These are phyloP conservation scores for Solenodon paradoxus DNA, from an alignment of 2,113 vertebrate genomes.

Conservation along the genomic window DNA sequence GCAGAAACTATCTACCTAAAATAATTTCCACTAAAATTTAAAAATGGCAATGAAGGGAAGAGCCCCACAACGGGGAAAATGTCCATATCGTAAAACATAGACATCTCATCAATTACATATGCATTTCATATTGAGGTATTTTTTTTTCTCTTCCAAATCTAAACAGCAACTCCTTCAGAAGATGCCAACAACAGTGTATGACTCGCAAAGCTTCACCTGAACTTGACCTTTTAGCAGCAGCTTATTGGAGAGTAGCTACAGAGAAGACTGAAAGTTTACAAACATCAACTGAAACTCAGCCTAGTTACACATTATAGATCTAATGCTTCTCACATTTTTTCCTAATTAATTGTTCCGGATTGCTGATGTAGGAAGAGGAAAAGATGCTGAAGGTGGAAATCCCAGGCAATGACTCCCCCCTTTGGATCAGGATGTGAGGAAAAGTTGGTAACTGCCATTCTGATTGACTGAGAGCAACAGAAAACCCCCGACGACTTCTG, in stretches of 20 bases:
- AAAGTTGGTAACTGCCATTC: slow-evolving; percentile 52
- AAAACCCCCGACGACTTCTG: slow-evolving; percentile 54
- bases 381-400: neutral
- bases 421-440: neutral
- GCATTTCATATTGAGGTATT: neutral
- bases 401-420: neutral
- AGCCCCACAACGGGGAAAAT: neutral
- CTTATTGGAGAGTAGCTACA: neutral
- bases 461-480: slow-evolving; percentile 67
- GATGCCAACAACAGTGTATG: neutral
- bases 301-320: neutral
- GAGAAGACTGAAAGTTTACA: neutral
- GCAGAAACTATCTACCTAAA: neutral
- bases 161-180: neutral
- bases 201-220: neutral
- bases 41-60: neutral
- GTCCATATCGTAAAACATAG: neutral
- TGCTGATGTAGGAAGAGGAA: neutral
- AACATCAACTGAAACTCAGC: slow-evolving; percentile 2
- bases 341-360: slow-evolving; percentile 12
- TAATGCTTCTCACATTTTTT: neutral
- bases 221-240: neutral
- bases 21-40: neutral
- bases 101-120: neutral
- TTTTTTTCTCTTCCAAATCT: neutral